These are phyloP conservation scores for Perdix hodgsoniae DNA, from an alignment of 2,797 vertebrate species.

Conservation along the genomic window DNA sequence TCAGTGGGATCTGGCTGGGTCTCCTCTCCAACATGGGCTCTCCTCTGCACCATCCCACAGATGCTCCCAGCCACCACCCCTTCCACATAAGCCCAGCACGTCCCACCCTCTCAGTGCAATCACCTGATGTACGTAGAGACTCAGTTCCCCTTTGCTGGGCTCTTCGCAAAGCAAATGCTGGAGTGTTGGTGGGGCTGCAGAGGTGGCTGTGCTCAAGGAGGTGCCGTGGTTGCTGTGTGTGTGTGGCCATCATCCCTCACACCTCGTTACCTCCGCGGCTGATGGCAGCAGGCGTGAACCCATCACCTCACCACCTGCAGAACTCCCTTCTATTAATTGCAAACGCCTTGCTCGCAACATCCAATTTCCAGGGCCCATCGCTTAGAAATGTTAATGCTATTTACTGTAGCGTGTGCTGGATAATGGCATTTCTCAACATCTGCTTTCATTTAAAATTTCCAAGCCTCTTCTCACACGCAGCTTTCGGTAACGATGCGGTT, in stretches of 20 bases:
- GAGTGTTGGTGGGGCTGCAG: fast-evolving
- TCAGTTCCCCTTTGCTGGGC: background rate
- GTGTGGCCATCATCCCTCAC: background rate
- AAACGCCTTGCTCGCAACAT: background rate
- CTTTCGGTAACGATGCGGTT: background rate
- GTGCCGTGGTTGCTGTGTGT: background rate
- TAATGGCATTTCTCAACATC: conserved; percentile 62
- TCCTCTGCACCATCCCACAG: background rate
- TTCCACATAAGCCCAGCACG: background rate
- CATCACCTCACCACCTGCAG: background rate
- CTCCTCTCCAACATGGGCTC: background rate
- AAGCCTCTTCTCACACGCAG: background rate
- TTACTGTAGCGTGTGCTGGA: conserved; percentile 13
- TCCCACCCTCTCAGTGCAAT: fast-evolving
- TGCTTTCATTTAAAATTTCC: conserved; percentile 63
- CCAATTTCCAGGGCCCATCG: background rate
- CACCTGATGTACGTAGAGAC: background rate
- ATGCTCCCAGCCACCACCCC: background rate
- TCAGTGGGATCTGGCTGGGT: background rate
- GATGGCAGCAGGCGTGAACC: background rate
- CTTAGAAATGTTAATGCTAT: conserved; percentile 43
- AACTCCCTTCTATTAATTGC: background rate
- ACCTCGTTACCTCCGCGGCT: background rate
- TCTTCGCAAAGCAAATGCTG: background rate
- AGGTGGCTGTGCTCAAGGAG: background rate